A percentile compares a stretch with the other conserved stretches of the same genome.
Conservation (phyloP, 2,888 invertebrate species). For the Acheta domesticus region DNA sequence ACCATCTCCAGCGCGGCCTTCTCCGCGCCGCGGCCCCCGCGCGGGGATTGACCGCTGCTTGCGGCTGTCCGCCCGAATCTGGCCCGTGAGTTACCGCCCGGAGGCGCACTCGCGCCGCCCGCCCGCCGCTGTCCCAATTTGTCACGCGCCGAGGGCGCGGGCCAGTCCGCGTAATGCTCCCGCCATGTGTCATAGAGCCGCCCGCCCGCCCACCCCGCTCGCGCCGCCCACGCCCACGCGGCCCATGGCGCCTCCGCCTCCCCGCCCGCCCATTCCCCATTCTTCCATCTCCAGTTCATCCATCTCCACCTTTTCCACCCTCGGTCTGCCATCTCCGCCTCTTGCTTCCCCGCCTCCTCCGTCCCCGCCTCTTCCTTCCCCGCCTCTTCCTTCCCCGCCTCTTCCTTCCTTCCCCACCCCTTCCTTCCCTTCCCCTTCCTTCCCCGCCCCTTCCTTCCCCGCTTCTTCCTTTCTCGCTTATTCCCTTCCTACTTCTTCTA, state of each 20-base stretch:
- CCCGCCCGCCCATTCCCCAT: background rate
- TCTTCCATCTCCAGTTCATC: background rate
- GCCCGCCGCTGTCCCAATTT: constrained; percentile 18
- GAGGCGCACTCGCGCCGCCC: background rate
- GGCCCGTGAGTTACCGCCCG: background rate
- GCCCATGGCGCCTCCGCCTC: background rate
- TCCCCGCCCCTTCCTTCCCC: background rate
- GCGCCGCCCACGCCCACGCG: no score
- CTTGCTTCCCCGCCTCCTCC: background rate
- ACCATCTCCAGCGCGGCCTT: no score
- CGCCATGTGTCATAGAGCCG: background rate
- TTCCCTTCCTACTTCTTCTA: no score
- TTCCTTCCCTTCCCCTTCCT: background rate
- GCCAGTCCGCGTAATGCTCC: background rate
- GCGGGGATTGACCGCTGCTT: background rate
- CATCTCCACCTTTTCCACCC: no score
- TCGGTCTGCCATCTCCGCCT: background rate
- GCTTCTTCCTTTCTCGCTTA: no score
- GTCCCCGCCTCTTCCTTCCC: no score
- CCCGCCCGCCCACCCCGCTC: background rate
- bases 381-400: background rate
- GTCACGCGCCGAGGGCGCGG: background rate
- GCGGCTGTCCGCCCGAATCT: constrained; percentile 7
- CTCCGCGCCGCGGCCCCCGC: background rate
- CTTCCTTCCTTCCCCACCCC: background rate